These are phyloP conservation scores for Endomychus coccineus DNA, from an alignment of 2,888 invertebrate species.

Conservation along the genomic window DNA sequence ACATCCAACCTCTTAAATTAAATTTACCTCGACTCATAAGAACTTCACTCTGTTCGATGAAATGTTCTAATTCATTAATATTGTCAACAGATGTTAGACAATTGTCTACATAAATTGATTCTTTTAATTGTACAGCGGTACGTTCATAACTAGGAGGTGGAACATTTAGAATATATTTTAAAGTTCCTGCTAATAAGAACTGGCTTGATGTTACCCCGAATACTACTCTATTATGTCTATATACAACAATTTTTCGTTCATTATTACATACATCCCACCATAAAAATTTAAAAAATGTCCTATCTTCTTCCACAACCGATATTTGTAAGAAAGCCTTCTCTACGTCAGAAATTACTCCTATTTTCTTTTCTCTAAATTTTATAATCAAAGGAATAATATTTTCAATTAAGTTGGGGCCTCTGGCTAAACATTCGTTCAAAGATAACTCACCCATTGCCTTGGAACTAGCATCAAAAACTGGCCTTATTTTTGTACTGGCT, in stretches of 20 bases:
- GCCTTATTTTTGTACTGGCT: too few species aligned
- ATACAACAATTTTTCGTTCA: too few species aligned
- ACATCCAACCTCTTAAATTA: conserved; percentile 6
- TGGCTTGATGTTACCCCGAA: conserved; percentile 2
- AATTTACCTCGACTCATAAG: conserved; percentile 1
- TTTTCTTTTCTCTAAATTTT: conserved; percentile 18
- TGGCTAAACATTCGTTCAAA: conserved; percentile 24
- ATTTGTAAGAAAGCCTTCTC: conserved; percentile 31
- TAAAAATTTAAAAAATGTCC: conserved; percentile 27
- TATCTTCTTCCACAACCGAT: conserved; percentile 20
- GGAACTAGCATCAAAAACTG: too few species aligned
- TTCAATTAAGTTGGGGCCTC: conserved; percentile 15
- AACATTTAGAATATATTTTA: too few species aligned
- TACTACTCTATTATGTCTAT: conserved; percentile 2
- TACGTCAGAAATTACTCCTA: conserved; percentile 28
- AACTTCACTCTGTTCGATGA: neutral
- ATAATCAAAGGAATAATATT: conserved; percentile 12
- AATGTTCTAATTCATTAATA: neutral
- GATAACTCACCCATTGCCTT: conserved; percentile 20
- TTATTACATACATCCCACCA: too few species aligned
- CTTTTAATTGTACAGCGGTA: too few species aligned
- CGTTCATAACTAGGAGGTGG: too few species aligned
- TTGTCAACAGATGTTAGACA: neutral
- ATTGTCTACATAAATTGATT: too few species aligned
- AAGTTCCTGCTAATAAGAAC: conserved; percentile 4